Base-by-base conservation (phyloP, 2,888 invertebrate genomes). In the Netelia inedita region DNA sequence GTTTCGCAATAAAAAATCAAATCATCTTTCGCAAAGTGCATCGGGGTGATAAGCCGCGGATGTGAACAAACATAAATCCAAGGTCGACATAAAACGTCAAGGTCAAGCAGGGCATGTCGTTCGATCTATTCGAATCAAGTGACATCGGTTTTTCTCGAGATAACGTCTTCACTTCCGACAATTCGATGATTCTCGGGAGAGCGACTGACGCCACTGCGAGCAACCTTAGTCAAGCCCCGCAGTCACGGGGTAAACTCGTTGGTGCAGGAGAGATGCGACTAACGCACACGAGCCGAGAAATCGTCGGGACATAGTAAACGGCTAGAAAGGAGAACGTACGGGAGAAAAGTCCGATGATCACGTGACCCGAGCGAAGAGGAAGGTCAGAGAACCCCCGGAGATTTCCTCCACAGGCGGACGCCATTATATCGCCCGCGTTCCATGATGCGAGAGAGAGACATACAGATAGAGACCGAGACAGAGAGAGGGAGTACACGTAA, bases 331-430 rank as follows among this genome's bases (percentile, higher is more conserved):
- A 57, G 61, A 80, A 83, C 61, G 61, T 35, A 80, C 61, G 65
- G 81, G 50, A 78, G 76, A 72, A 80, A 72, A 73, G 71, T 53
- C 19, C 23, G 61, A 72, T 41, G 55, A 74, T 74, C 84, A 87
- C 85, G 86, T 87, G 87, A 88, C 86, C 85, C 80, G 63, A 57
- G 57, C 63, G 63, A 80, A 78, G 83, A 84, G 82, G 86, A 85
- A 82, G 87, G 88, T 89, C 88, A 87, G 85, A 89, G 88, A 85
- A 86, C 89, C 91, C 91, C 89, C 74, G 90, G 88, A 83, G 91
- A 89, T 91, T 87, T 73, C 75, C 82, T 83, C 82, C 76, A 75
- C 76, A 79, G 73, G 80, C 83, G 82, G 87, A 86, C 89, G 86
- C 88, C 86, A 90, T 92, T 91, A 90, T 90, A 90, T 88, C 85